These are phyloP conservation scores for Oreotrochilus melanogaster DNA, from an alignment of 2,113 vertebrate species.

Conservation along the genomic window DNA sequence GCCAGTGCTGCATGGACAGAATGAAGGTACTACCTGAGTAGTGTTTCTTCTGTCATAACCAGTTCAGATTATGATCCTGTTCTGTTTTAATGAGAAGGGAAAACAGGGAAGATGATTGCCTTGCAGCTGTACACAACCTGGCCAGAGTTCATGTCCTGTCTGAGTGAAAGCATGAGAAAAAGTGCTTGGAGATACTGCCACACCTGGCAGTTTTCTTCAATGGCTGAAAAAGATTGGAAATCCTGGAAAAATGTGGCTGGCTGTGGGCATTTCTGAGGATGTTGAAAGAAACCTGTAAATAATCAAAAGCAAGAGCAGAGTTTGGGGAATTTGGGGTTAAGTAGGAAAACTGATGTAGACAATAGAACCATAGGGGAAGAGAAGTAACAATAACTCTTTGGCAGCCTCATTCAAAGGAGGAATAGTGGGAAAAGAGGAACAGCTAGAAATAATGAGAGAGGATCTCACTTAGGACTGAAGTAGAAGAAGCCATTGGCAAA, in stretches of 20 bases:
- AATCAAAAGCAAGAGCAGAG: not conserved
- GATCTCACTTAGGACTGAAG: not conserved
- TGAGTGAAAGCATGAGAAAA: not conserved
- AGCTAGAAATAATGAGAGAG: not conserved
- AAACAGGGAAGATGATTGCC: not conserved
- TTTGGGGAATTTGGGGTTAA: not conserved
- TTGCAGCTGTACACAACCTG: not conserved
- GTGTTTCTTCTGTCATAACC: not conserved
- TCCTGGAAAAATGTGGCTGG: not conserved
- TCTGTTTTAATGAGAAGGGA: not conserved
- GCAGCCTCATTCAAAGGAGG: not conserved
- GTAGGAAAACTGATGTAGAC: not conserved
- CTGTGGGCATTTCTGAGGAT: not conserved
- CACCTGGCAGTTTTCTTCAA: not conserved
- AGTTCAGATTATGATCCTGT: not conserved
- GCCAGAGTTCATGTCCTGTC: not conserved
- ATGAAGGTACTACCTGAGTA: not conserved
- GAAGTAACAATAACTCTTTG: not conserved
- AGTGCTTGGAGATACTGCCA: not conserved
- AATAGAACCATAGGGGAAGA: not conserved
- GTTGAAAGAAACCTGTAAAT: not conserved
- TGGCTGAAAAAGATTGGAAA: not conserved
- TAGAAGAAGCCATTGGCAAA: not conserved
- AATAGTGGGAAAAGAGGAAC: not conserved
- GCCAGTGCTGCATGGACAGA: not conserved